phyloP scores from a whole-genome alignment of 2,113 vertebrate species.

The Myotis lucifugus region DNA sequence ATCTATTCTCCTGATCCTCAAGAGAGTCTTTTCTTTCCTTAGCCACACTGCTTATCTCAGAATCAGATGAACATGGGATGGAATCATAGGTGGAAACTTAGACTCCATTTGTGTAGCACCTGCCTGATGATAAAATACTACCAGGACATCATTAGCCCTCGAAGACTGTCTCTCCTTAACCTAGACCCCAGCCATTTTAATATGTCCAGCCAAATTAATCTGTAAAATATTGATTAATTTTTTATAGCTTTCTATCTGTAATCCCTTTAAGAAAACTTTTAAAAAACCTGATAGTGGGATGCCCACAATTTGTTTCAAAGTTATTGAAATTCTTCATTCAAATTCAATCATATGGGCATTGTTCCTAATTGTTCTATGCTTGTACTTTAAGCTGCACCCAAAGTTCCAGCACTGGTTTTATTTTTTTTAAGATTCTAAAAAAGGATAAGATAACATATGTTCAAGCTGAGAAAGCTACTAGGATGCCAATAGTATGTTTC shows the following conservation, averaged over 20 bases:
- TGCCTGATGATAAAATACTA: constrained; percentile 56
- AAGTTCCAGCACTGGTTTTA: constrained; percentile 54
- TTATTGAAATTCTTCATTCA: constrained; percentile 54
- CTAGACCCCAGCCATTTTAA: constrained; percentile 33
- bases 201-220: constrained; percentile 47
- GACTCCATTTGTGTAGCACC: constrained; percentile 12
- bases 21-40: constrained; percentile 24
- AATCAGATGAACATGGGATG: constrained; percentile 33
- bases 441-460: constrained; percentile 76
- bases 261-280: constrained; percentile 4
- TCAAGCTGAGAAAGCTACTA: constrained; percentile 76
- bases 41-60: constrained; percentile 2
- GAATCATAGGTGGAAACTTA: constrained; percentile 47
- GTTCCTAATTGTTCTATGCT: constrained; percentile 58
- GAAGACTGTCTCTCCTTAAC: constrained; percentile 33
- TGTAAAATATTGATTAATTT: constrained; percentile 45
- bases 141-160: not conserved
- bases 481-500: constrained; percentile 75
- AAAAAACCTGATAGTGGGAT: constrained; percentile 30
- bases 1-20: constrained; percentile 18
- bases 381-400: constrained; percentile 69
- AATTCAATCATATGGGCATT: constrained; percentile 30
- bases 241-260: constrained; percentile 48
- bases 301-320: constrained; percentile 31
- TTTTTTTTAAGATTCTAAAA: constrained; percentile 75